These are phyloP conservation scores for Hemiscyllium ocellatum DNA, from an alignment of 2,113 vertebrate genomes.

Conservation along the genomic window DNA sequence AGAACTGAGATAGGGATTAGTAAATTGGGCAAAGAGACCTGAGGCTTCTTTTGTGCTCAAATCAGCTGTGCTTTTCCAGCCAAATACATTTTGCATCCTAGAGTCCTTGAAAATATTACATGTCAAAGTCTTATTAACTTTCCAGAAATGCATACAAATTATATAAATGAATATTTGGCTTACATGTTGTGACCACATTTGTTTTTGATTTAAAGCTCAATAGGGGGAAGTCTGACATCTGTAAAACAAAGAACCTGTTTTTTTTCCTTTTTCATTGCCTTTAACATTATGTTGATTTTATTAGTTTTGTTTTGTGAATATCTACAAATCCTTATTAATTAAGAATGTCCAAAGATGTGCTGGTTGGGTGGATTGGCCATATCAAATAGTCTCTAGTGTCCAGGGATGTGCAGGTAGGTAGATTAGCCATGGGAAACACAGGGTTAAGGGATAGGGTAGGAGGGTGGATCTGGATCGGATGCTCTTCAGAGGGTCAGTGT, in stretches of 20 bases:
- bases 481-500: too few species aligned
- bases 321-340: background rate
- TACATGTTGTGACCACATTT: background rate
- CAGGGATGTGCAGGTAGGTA: too few species aligned
- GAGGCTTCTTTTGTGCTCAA: background rate
- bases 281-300: background rate
- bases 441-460: too few species aligned
- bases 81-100: background rate
- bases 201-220: background rate
- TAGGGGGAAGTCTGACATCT: background rate
- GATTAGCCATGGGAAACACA: too few species aligned
- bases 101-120: background rate
- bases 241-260: background rate
- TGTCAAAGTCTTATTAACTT: background rate
- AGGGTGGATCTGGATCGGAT: too few species aligned
- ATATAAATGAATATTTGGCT: conserved; percentile 4
- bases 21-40: background rate
- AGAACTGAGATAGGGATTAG: background rate
- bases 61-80: background rate
- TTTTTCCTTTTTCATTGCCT: background rate
- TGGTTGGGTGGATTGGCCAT: too few species aligned
- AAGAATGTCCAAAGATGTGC: background rate
- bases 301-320: background rate
- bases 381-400: too few species aligned
- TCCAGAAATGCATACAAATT: background rate